Evolutionary conservation across 2,888 invertebrate species (phyloP), one percentile per base, ranked within the genome.

Genomic region (Octonoba sinensis): DNA sequence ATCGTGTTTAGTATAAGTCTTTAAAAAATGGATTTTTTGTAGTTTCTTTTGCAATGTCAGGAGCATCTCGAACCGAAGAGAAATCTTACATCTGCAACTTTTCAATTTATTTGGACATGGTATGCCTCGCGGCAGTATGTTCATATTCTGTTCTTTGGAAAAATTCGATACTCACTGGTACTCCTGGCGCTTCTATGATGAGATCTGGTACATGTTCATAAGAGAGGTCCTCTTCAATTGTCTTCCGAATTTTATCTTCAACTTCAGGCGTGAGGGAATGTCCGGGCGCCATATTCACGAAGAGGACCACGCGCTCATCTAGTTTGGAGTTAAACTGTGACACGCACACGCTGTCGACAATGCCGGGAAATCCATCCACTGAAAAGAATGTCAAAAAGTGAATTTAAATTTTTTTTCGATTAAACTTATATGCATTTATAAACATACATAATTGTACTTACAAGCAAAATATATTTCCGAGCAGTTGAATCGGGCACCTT

Each of bases 401-500:
- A 27, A 27, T 3, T 27, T 27, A 2, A 27, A 6, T 27, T 27
- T 27, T 27, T 27, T 27, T 27, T 27, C 27, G 6, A 27, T 3
- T 27, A 3, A 27, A 27, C 27, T 27, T 27, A 27, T 36, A 8
- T 8, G 3, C 36, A 36, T 36, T n/a, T n/a, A n/a, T n/a, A n/a
- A n/a, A n/a, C n/a, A n/a, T n/a, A n/a, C n/a, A n/a, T n/a, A n/a
- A 8, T 11, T 36, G n/a, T 54, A 75, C 81, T 74, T 46, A 90
- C 90, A 90, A 76, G 91, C 88, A 84, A 90, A 88, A 85, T 91
- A 91, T 75, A 91, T 91, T 86, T 91, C 91, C 13, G 91, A 90
- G 86, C 90, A 90, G 44, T 91, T 91, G 87, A 91, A 91, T 44
- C 91, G 87, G 0, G 91, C 91, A 27, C 91, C 91, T 86, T 90